phyloP scores from a whole-genome alignment of 2,113 vertebrate species.

The Silurus glanis region DNA sequence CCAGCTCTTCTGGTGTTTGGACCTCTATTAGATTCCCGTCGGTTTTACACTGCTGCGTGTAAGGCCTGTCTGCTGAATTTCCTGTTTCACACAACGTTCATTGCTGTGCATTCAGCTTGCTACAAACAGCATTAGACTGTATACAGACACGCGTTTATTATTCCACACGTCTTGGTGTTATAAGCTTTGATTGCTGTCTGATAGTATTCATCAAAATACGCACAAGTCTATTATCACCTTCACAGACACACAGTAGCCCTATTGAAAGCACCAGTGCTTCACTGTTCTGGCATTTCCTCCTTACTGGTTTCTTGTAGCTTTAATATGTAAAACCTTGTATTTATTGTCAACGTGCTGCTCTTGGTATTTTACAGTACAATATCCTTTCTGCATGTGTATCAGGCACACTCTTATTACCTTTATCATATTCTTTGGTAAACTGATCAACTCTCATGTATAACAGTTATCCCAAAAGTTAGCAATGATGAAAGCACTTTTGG shows the following conservation, averaged over 20 bases:
- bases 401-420: neutral
- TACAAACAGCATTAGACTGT: neutral
- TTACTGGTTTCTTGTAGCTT: neutral
- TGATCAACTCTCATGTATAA: neutral
- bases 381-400: neutral
- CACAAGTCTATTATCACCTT: neutral
- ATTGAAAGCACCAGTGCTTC: constrained; percentile 2
- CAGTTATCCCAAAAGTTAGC: neutral
- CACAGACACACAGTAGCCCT: neutral
- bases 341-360: neutral
- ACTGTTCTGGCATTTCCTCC: neutral
- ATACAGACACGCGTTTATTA: neutral
- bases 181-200: neutral
- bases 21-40: neutral
- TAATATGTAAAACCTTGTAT: neutral
- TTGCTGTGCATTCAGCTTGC: constrained; percentile 16
- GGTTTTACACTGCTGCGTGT: neutral
- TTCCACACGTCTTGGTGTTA: neutral
- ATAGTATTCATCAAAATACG: neutral
- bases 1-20: neutral
- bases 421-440: neutral
- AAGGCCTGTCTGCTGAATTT: neutral
- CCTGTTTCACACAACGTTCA: constrained; percentile 25
- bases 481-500: neutral
- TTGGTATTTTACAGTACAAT: neutral